These are phyloP conservation scores for Drosophila gaucha DNA, from an alignment of 2,888 invertebrate species.

Conservation along the genomic window DNA sequence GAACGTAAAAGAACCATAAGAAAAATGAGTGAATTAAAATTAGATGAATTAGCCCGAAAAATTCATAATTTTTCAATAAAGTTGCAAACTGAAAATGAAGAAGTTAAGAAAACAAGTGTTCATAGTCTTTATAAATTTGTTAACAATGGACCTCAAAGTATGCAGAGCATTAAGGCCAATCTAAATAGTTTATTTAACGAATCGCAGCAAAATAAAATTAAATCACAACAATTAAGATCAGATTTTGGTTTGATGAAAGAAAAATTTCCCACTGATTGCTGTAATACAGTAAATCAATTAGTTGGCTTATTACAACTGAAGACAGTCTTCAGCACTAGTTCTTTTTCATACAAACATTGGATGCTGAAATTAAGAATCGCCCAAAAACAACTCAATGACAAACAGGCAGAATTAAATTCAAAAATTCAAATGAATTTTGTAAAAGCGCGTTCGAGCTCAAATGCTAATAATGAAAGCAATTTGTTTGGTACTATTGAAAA, in stretches of 20 bases:
- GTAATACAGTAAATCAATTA: background rate
- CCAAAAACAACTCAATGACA: background rate
- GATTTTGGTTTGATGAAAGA: background rate
- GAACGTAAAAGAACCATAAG: background rate
- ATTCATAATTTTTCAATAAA: background rate
- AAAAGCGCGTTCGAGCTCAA: background rate
- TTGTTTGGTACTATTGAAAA: background rate
- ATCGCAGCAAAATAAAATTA: background rate
- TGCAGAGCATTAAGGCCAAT: background rate
- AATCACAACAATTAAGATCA: background rate
- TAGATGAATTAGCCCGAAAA: background rate
- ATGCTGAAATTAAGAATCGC: background rate
- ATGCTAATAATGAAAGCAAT: too few species aligned
- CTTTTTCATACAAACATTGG: background rate
- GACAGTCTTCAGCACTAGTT: too few species aligned
- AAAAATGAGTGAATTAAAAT: background rate
- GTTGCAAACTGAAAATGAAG: background rate
- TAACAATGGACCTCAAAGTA: background rate
- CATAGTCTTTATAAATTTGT: too few species aligned
- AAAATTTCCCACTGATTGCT: background rate
- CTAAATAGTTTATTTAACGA: background rate
- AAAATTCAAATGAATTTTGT: background rate
- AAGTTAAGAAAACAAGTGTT: background rate
- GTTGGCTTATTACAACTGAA: background rate
- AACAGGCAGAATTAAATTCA: background rate